A percentile compares a stretch with the other conserved stretches of the same genome.
phyloP scores from a whole-genome alignment of 2,113 vertebrate genomes.

The Burhinus oedicnemus region DNA sequence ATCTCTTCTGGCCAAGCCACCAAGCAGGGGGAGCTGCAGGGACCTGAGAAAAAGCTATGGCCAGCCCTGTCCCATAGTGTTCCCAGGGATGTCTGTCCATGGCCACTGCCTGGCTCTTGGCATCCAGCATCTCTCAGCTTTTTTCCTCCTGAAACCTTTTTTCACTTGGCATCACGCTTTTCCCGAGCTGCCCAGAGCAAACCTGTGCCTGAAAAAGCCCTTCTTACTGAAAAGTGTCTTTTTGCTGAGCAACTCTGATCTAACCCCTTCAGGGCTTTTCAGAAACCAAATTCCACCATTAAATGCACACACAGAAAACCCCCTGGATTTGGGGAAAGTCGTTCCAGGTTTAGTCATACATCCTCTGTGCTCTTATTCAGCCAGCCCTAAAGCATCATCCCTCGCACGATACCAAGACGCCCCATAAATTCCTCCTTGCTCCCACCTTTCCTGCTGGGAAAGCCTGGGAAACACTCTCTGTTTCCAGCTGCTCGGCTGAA shows the following conservation, averaged over 20 bases:
- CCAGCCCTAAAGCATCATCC: not conserved
- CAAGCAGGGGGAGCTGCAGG: not conserved
- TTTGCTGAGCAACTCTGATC: not conserved
- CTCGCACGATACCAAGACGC: fast-evolving
- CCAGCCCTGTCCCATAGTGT: not conserved
- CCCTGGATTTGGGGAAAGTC: not conserved
- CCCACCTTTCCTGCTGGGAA: not conserved
- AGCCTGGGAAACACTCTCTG: not conserved
- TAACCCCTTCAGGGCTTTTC: fast-evolving
- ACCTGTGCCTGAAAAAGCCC: not conserved
- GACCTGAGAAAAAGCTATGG: not conserved
- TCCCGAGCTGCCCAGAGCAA: not conserved
- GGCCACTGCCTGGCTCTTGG: not conserved
- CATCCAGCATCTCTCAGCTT: not conserved
- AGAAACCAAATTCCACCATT: not conserved
- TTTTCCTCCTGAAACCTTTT: not conserved
- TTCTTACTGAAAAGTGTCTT: not conserved
- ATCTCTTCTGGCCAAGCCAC: not conserved
- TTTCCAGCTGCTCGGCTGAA: not conserved
- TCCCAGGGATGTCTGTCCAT: not conserved
- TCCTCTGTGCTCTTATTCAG: not conserved
- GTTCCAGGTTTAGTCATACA: not conserved
- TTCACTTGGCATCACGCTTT: not conserved
- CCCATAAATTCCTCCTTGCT: not conserved
- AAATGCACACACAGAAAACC: not conserved